These are phyloP conservation scores for Agonopterix arenella DNA, from an alignment of 2,888 invertebrate genomes.

Conservation along the genomic window DNA sequence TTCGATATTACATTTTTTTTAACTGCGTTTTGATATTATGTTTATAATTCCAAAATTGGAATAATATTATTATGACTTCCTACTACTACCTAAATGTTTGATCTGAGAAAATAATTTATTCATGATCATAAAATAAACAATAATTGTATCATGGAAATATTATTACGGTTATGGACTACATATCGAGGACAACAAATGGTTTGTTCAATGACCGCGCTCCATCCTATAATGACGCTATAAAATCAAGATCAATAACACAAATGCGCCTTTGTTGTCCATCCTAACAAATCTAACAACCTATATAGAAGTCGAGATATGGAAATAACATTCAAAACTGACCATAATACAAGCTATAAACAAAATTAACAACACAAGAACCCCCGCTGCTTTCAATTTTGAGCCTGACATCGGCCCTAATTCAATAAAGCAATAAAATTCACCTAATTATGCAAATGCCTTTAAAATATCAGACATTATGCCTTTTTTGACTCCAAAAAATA, in stretches of 20 bases:
- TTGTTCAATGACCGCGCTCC: slow-evolving; percentile 20
- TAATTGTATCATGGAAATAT: background rate
- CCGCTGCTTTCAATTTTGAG: slow-evolving; percentile 75
- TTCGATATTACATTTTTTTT: too few relatives aligned
- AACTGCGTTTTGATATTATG: too few relatives aligned
- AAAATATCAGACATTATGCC: slow-evolving; percentile 64
- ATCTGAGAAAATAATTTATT: slow-evolving; percentile 1
- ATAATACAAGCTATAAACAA: slow-evolving; percentile 75
- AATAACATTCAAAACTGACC: slow-evolving; percentile 68
- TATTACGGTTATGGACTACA: slow-evolving; percentile 7
- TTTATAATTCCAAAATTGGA: too few relatives aligned
- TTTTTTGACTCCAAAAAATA: slow-evolving; percentile 61
- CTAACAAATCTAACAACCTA: slow-evolving; percentile 60
- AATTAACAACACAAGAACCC: slow-evolving; percentile 74
- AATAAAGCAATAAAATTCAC: slow-evolving; percentile 78
- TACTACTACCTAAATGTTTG: too few relatives aligned
- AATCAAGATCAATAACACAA: slow-evolving; percentile 67
- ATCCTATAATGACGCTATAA: slow-evolving; percentile 41
- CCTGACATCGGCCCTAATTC: slow-evolving; percentile 75
- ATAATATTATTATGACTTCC: too few relatives aligned
- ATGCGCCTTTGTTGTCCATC: slow-evolving; percentile 63
- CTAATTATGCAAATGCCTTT: slow-evolving; percentile 75
- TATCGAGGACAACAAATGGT: slow-evolving; percentile 19
- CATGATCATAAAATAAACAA: slow-evolving; percentile 5
- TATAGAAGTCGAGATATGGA: slow-evolving; percentile 66